These are phyloP conservation scores for Vanacampus margaritifer DNA, from an alignment of 2,113 vertebrate genomes.

Conservation along the genomic window DNA sequence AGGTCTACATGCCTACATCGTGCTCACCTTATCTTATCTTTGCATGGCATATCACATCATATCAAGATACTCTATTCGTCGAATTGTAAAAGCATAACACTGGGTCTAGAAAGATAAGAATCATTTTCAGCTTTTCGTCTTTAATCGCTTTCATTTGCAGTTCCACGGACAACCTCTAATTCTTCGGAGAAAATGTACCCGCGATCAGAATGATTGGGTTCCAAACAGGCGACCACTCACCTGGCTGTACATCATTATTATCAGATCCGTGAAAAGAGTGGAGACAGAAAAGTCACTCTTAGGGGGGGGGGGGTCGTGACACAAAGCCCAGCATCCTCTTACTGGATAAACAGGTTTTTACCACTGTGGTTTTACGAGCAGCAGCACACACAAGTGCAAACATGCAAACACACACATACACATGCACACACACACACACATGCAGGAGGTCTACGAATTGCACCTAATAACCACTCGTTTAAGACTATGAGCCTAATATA, in stretches of 20 bases:
- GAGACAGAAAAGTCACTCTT: constrained; percentile 21
- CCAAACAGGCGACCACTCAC: not conserved
- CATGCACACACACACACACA: constrained; percentile 17
- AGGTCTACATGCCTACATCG: too few relatives aligned
- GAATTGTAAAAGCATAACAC: not conserved
- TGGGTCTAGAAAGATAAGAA: not conserved
- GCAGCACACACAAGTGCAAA: constrained; percentile 7
- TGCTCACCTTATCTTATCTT: too few relatives aligned
- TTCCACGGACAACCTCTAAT: not conserved
- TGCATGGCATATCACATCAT: not conserved
- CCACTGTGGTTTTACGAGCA: constrained; percentile 36
- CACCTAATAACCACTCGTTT: constrained; percentile 39
- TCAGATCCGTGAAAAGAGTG: not conserved
- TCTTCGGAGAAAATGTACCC: not conserved
- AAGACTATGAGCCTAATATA: constrained; percentile 51
- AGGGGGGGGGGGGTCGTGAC: constrained; percentile 25
- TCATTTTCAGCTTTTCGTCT: not conserved
- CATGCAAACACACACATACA: constrained; percentile 11
- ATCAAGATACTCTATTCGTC: not conserved
- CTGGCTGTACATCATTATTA: not conserved
- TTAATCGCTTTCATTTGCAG: not conserved
- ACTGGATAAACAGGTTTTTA: constrained; percentile 66
- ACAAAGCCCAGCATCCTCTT: constrained; percentile 59
- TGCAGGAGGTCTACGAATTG: constrained; percentile 18
- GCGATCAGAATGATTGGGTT: not conserved